Percentiles rank a stretch among this genome's conserved stretches.
phyloP scores from a whole-genome alignment of 2,888 invertebrate genomes.

The Biston stratarius region DNA sequence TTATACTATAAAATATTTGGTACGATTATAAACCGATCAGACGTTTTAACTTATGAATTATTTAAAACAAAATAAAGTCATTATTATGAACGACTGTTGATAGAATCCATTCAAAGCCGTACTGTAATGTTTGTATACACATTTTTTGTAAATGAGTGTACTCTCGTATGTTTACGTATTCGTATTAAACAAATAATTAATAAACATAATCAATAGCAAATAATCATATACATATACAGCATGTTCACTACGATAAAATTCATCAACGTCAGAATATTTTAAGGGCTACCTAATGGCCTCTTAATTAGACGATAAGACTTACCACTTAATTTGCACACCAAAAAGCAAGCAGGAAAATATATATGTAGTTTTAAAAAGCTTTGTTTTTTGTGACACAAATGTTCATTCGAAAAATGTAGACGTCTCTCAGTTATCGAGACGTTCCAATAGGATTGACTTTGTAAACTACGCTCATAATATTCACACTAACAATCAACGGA shows the following conservation, averaged over 20 bases:
- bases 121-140: conserved; percentile 48
- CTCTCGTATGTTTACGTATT: conserved; percentile 24
- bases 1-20: background rate
- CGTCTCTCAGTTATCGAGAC: background rate
- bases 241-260: conserved; percentile 6
- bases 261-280: background rate
- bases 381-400: too few relatives aligned
- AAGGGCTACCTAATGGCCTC: too few relatives aligned
- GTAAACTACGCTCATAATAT: background rate
- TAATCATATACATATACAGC: conserved; percentile 15
- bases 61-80: background rate
- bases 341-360: too few relatives aligned
- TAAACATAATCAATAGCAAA: conserved; percentile 29
- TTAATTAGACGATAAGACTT: too few relatives aligned
- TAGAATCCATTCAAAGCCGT: conserved; percentile 21
- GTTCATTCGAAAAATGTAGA: background rate
- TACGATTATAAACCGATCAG: background rate
- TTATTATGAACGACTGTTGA: background rate
- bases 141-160: conserved; percentile 51
- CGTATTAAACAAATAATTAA: conserved; percentile 42
- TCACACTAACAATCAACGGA: background rate
- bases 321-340: too few relatives aligned
- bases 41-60: background rate
- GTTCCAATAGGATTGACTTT: background rate
- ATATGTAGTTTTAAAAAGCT: too few relatives aligned